Evolutionary conservation across 2,113 vertebrate species (phyloP), one percentile per base, ranked within the genome.

Genomic region (Lepisosteus osseus): DNA sequence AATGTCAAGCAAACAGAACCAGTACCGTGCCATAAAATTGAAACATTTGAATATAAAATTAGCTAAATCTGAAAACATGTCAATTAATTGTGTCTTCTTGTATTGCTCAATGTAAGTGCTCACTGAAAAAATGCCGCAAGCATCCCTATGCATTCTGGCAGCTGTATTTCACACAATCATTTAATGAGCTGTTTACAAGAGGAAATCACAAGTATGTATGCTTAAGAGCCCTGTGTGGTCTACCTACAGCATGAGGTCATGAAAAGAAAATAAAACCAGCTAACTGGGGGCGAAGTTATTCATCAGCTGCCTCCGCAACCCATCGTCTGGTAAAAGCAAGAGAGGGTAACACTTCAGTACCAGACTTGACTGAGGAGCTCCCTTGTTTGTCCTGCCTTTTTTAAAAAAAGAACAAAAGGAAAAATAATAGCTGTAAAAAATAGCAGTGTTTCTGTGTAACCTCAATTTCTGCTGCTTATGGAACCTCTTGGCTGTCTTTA

Each of bases 161-260:
- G 61, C 82, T 71, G 47, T 54, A 41, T 65, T 75, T 76, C 77
- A 78, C 69, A 75, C 74, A 43, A 40, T 56, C 64, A 57, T 54
- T 63, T 17, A 15, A 12, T 54, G 72, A 81, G 79, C 80, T 78
- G 73, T 86, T 88, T 88, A 84, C 84, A 83, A 82, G 79, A 86
- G 83, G 85, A 86, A 88, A 82, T 77, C 74, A 75, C 78, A 74
- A 74, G 64, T 67, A 74, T 70, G 68, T 79, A 68, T 65, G 71
- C 62, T 61, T 15, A 63, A 59, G 13, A 72, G 54, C 72, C 41
- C 71, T 83, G 83, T 89, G 86, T 85, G 84, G 87, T 89, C 86
- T 78, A 51, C 72, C 73, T 72, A 71, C 72, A 67, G 78, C 79
- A 76, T 76, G 47, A 62, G 2, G 13, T 69, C 6, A 63, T 64